Evolutionary conservation across 1,140 invertebrate species (phyloP).

Genomic region (Aphelinus certus): DNA sequence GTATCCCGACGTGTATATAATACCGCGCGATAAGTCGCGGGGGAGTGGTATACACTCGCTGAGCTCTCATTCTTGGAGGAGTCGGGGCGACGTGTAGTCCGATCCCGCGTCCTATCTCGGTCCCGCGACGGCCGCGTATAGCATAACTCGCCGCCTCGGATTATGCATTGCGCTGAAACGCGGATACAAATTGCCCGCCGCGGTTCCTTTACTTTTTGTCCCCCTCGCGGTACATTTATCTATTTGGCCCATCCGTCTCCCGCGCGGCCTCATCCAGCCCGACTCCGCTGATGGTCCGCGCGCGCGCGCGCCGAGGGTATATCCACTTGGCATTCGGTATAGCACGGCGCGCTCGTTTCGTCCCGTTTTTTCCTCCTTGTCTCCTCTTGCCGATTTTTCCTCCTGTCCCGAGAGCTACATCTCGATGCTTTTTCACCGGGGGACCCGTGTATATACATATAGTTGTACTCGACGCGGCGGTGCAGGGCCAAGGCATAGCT

Average conservation of each 20-base stretch:
- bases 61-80: too few species aligned
- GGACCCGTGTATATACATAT: not conserved
- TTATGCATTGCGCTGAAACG: constrained; percentile 39
- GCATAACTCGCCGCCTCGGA: constrained; percentile 10
- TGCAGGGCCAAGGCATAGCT: constrained; percentile 9
- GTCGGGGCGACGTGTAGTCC: too few species aligned
- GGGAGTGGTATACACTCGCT: too few species aligned
- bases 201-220: not conserved
- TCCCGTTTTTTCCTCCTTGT: not conserved
- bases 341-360: too few species aligned
- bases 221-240: constrained; percentile 27
- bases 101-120: too few species aligned
- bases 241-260: constrained; percentile 4
- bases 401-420: constrained; percentile 5
- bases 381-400: not conserved
- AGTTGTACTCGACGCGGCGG: constrained; percentile 13
- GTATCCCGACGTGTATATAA: too few species aligned
- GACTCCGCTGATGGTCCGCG: not conserved
- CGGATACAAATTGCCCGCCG: constrained; percentile 34
- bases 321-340: constrained; percentile 3
- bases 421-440: constrained; percentile 24
- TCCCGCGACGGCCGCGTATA: too few species aligned
- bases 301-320: not conserved
- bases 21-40: too few species aligned
- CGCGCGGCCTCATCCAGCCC: not conserved